A percentile compares a stretch with the other conserved stretches of the same genome.
Conservation (phyloP, 2,797 vertebrate species). For the Crenichthys baileyi region DNA sequence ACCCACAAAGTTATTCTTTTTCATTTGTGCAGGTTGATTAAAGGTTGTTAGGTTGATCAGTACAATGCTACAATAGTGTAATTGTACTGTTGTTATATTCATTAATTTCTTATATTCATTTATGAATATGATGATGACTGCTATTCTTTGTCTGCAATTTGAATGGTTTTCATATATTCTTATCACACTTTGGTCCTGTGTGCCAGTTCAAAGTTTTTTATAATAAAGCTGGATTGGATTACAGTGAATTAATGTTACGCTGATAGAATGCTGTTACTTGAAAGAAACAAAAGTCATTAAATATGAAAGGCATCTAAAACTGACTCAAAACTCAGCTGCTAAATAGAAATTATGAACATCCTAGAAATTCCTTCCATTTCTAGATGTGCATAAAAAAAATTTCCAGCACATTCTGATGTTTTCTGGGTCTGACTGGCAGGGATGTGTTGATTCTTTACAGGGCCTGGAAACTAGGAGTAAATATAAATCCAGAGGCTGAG, state of each 20-base stretch:
- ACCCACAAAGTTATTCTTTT: neutral
- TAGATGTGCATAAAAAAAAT: too few relatives aligned
- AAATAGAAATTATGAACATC: too few relatives aligned
- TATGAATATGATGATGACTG: neutral
- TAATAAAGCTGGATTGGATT: neutral
- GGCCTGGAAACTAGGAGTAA: rapidly evolving
- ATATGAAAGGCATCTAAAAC: too few relatives aligned
- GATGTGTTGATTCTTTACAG: constrained; percentile 17
- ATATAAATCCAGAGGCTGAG: rapidly evolving
- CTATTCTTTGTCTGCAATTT: neutral
- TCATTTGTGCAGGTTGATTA: neutral
- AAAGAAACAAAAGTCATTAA: neutral
- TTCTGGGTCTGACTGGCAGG: neutral
- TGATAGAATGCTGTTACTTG: too few relatives aligned
- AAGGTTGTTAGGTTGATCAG: neutral
- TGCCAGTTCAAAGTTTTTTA: neutral
- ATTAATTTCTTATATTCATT: too few relatives aligned
- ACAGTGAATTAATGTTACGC: neutral
- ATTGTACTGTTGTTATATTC: too few relatives aligned
- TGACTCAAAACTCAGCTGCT: too few relatives aligned
- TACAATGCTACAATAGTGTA: neutral
- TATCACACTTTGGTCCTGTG: neutral
- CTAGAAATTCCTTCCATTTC: too few relatives aligned
- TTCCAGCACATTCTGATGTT: neutral
- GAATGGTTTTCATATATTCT: neutral